Conservation (phyloP, 2,113 vertebrate genomes). For the Zosterops pallidus region DNA sequence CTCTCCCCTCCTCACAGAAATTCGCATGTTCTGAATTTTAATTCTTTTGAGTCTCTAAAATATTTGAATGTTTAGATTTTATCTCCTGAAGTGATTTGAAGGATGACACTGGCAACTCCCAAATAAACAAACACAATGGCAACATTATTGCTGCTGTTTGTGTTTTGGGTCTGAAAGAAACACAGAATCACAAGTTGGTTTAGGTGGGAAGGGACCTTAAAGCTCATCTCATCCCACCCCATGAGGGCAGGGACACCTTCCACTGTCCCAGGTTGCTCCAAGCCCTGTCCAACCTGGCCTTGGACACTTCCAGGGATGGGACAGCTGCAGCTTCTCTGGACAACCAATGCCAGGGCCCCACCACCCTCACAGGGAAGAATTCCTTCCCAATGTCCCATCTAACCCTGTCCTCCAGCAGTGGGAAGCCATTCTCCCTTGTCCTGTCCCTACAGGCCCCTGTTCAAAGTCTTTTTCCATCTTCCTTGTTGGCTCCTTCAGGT, state of each 20-base stretch:
- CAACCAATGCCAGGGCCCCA: neutral
- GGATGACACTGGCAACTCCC: neutral
- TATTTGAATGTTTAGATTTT: neutral
- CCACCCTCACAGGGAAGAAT: accelerated
- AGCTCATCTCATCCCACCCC: neutral
- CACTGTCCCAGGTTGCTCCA: accelerated
- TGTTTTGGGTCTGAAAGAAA: neutral
- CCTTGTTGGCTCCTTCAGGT: accelerated
- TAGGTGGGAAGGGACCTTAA: neutral
- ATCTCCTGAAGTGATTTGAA: neutral
- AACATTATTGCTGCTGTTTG: neutral
- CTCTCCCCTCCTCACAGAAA: neutral
- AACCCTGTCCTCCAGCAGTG: neutral
- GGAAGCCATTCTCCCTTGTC: neutral
- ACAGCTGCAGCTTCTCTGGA: neutral
- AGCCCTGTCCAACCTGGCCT: neutral
- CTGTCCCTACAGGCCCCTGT: neutral
- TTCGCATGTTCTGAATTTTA: neutral
- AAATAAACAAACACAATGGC: neutral
- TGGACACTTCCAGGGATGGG: neutral
- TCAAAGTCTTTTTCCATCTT: neutral
- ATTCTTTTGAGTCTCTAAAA: neutral
- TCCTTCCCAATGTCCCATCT: neutral
- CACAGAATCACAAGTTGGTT: neutral
- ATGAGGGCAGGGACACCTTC: neutral